Evolutionary conservation across 2,888 invertebrate genomes (phyloP).

Genomic region (Noctua janthe): DNA sequence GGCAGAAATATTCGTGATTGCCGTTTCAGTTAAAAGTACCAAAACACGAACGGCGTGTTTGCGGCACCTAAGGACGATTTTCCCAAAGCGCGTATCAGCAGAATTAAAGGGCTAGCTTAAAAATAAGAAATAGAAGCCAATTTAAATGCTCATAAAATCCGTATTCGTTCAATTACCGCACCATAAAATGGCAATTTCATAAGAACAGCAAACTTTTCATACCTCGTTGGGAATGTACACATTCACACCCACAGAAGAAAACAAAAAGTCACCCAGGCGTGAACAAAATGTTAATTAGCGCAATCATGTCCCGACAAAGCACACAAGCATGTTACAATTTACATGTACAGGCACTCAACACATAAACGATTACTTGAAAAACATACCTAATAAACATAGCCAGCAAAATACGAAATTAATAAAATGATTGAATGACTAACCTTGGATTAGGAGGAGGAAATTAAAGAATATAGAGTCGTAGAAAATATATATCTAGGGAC

Average conservation of each 20-base stretch:
- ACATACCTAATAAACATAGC: conserved; percentile 8
- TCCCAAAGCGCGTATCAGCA: background rate
- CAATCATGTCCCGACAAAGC: conserved; percentile 2
- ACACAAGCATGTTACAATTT: background rate
- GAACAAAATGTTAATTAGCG: conserved; percentile 12
- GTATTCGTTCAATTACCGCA: background rate
- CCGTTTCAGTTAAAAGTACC: background rate
- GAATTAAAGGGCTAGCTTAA: background rate
- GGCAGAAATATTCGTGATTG: background rate
- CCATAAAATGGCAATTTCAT: background rate
- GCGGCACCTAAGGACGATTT: background rate
- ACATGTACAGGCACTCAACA: conserved; percentile 16
- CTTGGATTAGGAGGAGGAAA: conserved; percentile 1
- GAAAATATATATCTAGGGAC: background rate
- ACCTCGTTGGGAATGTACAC: conserved; percentile 42
- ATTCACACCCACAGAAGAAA: background rate
- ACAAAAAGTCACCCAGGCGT: background rate
- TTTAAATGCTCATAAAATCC: background rate
- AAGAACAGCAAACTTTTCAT: background rate
- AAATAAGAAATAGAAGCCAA: background rate
- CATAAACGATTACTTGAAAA: conserved; percentile 24
- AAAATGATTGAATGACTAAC: conserved; percentile 1
- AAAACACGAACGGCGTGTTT: background rate
- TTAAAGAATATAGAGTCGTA: background rate
- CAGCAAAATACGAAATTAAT: conserved; percentile 13